These are phyloP conservation scores for Acropora yongei DNA, from an alignment of 64 coral and sea anemone species.

Conservation along the genomic window DNA sequence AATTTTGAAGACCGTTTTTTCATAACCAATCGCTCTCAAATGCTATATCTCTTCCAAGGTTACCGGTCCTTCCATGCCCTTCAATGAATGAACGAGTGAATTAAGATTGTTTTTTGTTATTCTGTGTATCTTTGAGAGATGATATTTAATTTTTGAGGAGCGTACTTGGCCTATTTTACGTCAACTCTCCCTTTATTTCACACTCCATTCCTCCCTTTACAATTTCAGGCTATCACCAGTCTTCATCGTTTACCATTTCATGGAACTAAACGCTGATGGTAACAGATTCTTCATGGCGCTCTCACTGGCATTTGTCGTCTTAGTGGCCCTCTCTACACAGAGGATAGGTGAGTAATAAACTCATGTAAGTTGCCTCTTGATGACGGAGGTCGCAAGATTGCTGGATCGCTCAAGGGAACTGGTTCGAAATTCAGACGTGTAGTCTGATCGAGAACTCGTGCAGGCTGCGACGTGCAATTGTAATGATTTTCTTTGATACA, in stretches of 20 bases:
- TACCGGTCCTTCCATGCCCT: too few species aligned
- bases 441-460: too few species aligned
- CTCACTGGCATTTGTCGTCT: not conserved
- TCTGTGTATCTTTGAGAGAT: too few species aligned
- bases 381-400: not conserved
- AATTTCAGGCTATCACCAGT: not conserved
- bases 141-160: too few species aligned
- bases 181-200: not conserved
- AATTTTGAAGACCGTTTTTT: too few species aligned
- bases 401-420: not conserved
- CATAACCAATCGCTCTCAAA: too few species aligned
- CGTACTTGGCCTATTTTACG: too few species aligned
- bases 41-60: too few species aligned
- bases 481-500: too few species aligned
- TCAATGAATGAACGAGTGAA: too few species aligned
- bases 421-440: not conserved
- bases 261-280: not conserved
- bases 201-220: not conserved
- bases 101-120: too few species aligned
- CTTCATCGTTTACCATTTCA: not conserved
- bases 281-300: constrained; percentile 15
- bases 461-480: too few species aligned
- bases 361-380: not conserved
- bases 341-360: constrained; percentile 3
- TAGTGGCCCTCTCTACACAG: constrained; percentile 6